These are phyloP conservation scores for Pseudoips prasinana DNA, from an alignment of 2,888 invertebrate genomes.

Conservation along the genomic window DNA sequence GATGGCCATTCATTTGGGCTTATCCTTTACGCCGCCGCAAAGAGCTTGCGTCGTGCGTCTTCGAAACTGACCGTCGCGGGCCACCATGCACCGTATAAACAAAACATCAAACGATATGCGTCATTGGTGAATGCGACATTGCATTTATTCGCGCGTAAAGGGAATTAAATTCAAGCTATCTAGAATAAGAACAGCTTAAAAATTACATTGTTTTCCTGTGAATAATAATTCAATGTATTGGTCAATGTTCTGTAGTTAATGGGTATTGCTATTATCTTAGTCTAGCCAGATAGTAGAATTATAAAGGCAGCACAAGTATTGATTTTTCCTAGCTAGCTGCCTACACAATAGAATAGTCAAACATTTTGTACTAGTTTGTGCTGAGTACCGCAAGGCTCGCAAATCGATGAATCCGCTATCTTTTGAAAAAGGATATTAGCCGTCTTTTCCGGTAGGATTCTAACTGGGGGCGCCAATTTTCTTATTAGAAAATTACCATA, in stretches of 20 bases:
- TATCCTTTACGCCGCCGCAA: constrained; percentile 81
- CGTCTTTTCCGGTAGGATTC: no score
- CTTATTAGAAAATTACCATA: background rate
- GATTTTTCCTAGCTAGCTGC: constrained; percentile 64
- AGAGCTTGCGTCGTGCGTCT: constrained; percentile 78
- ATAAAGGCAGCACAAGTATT: constrained; percentile 58
- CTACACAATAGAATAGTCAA: constrained; percentile 54
- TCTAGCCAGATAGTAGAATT: no score
- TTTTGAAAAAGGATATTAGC: background rate
- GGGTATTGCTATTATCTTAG: no score
- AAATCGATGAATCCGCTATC: constrained; percentile 6
- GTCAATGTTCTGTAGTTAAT: no score
- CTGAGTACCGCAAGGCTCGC: constrained; percentile 1
- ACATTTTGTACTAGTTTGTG: constrained; percentile 20
- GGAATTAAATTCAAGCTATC: constrained; percentile 18
- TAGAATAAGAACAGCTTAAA: constrained; percentile 11
- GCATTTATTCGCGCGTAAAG: constrained; percentile 21
- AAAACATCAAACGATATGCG: constrained; percentile 62
- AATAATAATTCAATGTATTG: constrained; percentile 13
- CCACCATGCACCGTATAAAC: constrained; percentile 67
- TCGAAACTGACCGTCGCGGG: constrained; percentile 62
- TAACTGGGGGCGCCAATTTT: no score
- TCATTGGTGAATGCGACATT: constrained; percentile 34
- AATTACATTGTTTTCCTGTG: constrained; percentile 6
- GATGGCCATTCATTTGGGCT: constrained; percentile 81